Evolutionary conservation across 2,888 invertebrate species (phyloP).

Genomic region (Elysia crispata): DNA sequence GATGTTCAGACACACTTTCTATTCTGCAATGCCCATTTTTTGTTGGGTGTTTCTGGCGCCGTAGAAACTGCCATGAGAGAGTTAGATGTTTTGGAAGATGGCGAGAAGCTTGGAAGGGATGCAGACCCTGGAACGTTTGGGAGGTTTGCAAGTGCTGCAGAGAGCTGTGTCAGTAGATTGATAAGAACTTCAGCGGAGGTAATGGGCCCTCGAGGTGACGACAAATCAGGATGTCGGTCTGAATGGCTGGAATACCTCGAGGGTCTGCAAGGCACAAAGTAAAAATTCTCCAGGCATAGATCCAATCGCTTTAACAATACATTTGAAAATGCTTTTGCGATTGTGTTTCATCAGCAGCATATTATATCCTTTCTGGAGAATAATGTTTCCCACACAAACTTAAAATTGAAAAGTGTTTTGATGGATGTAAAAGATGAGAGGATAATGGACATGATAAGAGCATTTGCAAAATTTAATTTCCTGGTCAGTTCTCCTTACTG

Average conservation of each 20-base stretch:
- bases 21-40: conserved; percentile 34
- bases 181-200: background rate
- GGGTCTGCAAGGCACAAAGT: background rate
- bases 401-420: background rate
- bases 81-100: background rate
- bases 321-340: background rate
- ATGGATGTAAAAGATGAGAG: no score
- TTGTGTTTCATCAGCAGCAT: background rate
- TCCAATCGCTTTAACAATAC: background rate
- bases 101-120: background rate
- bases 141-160: background rate
- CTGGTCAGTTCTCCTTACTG: background rate
- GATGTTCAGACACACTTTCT: conserved; percentile 25
- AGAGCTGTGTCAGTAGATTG: background rate
- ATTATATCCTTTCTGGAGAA: background rate
- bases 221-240: background rate
- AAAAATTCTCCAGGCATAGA: background rate
- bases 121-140: background rate
- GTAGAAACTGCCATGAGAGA: background rate
- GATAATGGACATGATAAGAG: conserved; percentile 1
- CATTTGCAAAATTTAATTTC: background rate
- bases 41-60: background rate
- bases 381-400: background rate
- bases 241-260: background rate
- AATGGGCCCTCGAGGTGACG: background rate